A percentile compares a stretch with the other conserved stretches of the same genome.
These are phyloP conservation scores for Coturnix japonica DNA, from an alignment of 2,113 vertebrate genomes.

Conservation along the genomic window DNA sequence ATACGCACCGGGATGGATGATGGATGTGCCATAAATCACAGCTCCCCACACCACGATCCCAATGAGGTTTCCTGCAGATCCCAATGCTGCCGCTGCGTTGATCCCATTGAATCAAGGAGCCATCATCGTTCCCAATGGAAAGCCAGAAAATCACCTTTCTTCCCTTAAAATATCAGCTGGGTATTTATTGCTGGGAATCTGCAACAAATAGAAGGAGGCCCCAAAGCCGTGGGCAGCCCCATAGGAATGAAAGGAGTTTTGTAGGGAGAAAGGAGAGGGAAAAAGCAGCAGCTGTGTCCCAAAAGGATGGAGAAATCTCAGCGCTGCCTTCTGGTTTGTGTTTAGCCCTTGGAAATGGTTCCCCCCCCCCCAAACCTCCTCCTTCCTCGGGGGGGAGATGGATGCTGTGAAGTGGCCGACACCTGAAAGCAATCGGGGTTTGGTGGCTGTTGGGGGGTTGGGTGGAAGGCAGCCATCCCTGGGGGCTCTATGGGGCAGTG, in stretches of 20 bases:
- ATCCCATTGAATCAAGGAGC: constrained; percentile 52
- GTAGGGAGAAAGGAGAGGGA: background rate
- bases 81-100: background rate
- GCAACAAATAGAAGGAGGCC: fast-evolving
- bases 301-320: background rate
- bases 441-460: background rate
- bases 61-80: background rate
- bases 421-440: constrained; percentile 72
- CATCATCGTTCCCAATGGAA: constrained; percentile 38
- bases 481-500: background rate
- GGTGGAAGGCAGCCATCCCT: background rate
- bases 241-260: background rate
- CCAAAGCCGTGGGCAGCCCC: fast-evolving
- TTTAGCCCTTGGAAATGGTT: constrained; percentile 29
- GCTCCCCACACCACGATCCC: no score
- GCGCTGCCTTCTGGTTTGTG: constrained; percentile 53
- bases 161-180: constrained; percentile 18
- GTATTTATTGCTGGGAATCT: background rate
- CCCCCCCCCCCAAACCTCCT: background rate
- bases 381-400: constrained; percentile 45
- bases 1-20: background rate
- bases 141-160: constrained; percentile 16
- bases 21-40: background rate
- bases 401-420: constrained; percentile 61
- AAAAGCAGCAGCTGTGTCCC: background rate